These are phyloP conservation scores for Sigmodon hispidus DNA, from an alignment of 2,113 vertebrate species.

Conservation along the genomic window DNA sequence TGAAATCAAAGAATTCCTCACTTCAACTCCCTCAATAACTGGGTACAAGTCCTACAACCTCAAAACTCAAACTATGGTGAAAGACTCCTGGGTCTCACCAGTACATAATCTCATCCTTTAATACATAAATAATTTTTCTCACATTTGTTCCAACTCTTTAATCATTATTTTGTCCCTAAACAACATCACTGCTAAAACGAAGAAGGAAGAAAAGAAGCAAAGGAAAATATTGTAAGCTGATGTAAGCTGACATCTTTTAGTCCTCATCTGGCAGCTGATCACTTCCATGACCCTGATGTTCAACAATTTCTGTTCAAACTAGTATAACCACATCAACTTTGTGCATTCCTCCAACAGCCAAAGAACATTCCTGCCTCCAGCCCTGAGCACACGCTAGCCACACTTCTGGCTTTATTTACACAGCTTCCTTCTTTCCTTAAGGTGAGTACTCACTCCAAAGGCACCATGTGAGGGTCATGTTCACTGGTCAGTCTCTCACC, in stretches of 20 bases:
- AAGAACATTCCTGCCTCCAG: not conserved
- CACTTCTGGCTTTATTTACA: not conserved
- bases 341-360: not conserved
- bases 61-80: not conserved
- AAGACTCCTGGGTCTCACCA: not conserved
- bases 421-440: not conserved
- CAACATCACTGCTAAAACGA: not conserved
- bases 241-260: not conserved
- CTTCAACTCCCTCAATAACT: not conserved
- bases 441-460: not conserved
- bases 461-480: not conserved
- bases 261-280: not conserved
- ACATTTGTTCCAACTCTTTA: not conserved
- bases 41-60: not conserved
- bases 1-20: not conserved
- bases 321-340: not conserved
- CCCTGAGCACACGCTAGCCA: not conserved
- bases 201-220: too few relatives aligned
- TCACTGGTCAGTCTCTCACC: not conserved
- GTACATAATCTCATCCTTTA: not conserved
- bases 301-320: not conserved
- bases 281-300: not conserved
- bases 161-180: not conserved
- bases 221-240: accelerated
- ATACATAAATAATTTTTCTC: not conserved